Conservation (phyloP, 2,797 vertebrate species). For the Amblyraja radiata region DNA sequence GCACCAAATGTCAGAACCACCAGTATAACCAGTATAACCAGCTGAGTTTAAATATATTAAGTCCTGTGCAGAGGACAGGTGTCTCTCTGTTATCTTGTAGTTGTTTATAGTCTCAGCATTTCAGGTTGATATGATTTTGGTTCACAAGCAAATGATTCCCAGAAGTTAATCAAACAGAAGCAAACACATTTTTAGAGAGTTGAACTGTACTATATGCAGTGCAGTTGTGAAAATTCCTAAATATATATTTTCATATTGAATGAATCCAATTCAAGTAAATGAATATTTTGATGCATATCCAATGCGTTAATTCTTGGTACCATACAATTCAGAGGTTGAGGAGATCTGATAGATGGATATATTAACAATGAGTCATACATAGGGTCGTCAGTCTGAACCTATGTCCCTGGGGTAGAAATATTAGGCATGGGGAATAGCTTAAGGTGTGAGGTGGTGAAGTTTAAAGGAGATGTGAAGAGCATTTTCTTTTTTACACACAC, state of each 20-base stretch:
- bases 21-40: not conserved
- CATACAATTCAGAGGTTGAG: too few relatives aligned
- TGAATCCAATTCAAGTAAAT: not conserved
- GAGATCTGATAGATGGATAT: too few relatives aligned
- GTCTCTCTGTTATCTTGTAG: too few relatives aligned
- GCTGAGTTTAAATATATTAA: not conserved
- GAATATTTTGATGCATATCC: too few relatives aligned
- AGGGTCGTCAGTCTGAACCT: too few relatives aligned
- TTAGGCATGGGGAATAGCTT: too few relatives aligned
- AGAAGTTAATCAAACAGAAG: not conserved
- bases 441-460: too few relatives aligned
- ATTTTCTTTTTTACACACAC: too few relatives aligned
- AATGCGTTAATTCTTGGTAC: not conserved
- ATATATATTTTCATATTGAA: not conserved
- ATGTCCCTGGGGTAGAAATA: too few relatives aligned
- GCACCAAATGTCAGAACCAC: not conserved
- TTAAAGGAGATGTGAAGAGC: too few relatives aligned
- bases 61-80: too few relatives aligned
- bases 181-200: not conserved
- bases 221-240: not conserved
- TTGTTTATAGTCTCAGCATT: not conserved
- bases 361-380: too few relatives aligned
- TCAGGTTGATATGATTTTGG: not conserved
- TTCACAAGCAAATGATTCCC: not conserved
- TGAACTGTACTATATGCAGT: not conserved